Percentiles rank a stretch among this genome's conserved stretches.
phyloP scores from a whole-genome alignment of 2,113 vertebrate species.

The Gymnobelideus leadbeateri region DNA sequence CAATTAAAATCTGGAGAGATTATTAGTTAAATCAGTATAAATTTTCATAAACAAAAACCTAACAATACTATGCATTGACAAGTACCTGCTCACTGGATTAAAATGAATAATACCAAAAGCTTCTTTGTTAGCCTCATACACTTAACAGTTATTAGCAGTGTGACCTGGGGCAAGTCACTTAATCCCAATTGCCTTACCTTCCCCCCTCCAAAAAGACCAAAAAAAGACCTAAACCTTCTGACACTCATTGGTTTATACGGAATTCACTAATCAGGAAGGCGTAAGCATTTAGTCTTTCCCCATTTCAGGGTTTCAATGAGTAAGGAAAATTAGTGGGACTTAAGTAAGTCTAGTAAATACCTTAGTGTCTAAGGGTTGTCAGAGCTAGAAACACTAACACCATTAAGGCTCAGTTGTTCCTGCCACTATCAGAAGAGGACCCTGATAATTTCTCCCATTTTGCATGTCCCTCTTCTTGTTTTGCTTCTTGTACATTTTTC shows the following conservation, averaged over 20 bases:
- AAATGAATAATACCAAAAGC: neutral
- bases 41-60: neutral
- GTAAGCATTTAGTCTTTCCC: neutral
- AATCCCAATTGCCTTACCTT: no score
- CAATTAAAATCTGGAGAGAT: neutral
- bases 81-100: neutral
- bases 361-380: neutral
- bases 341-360: neutral
- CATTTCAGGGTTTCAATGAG: neutral
- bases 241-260: neutral
- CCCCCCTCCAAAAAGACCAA: no score
- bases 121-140: no score
- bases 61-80: neutral
- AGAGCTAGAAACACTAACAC: no score
- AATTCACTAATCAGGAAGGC: neutral
- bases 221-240: neutral
- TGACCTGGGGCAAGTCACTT: no score
- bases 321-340: neutral
- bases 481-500: neutral
- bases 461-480: neutral
- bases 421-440: neutral
- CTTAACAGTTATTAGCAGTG: no score
- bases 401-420: neutral
- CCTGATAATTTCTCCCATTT: neutral
- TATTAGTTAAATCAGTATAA: neutral